Evolutionary conservation across 2,888 invertebrate species (phyloP).

Genomic region (Cantharis rustica): DNA sequence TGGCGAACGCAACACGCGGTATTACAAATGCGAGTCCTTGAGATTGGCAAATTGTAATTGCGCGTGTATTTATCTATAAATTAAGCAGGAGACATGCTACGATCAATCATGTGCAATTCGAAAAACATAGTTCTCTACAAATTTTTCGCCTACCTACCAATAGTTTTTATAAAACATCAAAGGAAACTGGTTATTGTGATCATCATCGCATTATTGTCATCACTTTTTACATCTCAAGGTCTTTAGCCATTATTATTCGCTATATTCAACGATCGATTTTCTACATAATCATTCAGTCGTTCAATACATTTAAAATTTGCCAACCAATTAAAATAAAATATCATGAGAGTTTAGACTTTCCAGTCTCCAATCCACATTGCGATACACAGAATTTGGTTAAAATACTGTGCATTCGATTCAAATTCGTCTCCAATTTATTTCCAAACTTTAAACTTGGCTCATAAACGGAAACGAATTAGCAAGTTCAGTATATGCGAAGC

Average conservation of each 20-base stretch:
- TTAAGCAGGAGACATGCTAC: neutral
- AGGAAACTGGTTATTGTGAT: conserved; percentile 16
- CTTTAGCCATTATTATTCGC: neutral
- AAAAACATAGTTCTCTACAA: conserved; percentile 13
- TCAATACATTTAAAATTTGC: neutral
- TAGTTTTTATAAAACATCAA: conserved; percentile 13
- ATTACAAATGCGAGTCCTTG: neutral
- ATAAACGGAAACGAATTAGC: neutral
- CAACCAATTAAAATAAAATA: neutral
- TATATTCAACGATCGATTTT: neutral
- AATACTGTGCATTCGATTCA: neutral
- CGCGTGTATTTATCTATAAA: neutral
- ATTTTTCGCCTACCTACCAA: conserved; percentile 19
- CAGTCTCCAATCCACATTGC: neutral
- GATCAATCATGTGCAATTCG: conserved; percentile 3
- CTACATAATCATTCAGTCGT: neutral
- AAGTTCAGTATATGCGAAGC: neutral
- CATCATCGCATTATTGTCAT: conserved; percentile 7
- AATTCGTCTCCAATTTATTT: neutral
- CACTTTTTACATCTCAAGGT: conserved; percentile 6
- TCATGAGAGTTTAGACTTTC: too few relatives aligned
- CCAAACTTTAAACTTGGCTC: neutral
- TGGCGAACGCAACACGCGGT: neutral
- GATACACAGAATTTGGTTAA: too few relatives aligned
- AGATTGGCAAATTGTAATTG: neutral